Base-by-base conservation (phyloP, 2,888 invertebrate genomes). In the Latrodectus elegans region DNA sequence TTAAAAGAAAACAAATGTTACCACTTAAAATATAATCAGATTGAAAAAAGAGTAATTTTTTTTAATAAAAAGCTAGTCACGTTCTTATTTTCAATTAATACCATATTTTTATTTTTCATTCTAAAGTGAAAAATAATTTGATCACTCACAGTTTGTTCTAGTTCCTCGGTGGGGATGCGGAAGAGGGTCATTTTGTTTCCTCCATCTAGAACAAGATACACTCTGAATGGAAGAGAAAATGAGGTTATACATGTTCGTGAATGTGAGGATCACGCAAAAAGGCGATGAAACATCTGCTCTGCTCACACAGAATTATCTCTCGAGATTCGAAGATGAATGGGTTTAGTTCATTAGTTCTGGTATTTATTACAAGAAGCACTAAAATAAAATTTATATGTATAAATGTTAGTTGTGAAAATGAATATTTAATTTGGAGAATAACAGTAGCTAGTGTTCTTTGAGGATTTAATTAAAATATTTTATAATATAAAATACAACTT, bases 251-350 rank as follows among this genome's bases (percentile, higher is more conserved):
- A 74, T 60, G 60, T 81, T 55, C 67, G 74, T 74, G 68, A 52
- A 81, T 67, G n/a, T 74, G 68, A n/a, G 74, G 68, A 81, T 81
- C 81, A 81, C 81, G 74, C 81, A 65, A 74, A 74, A 74, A 81
- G 68, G 81, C 74, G 73, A 81, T 81, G 81, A 67, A 81, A 64
- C 74, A 81, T 65, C 74, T 81, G 74, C 68, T 26, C 15, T 3
- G 51, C 74, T 81, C 68, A 22, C 81, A 81, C 68, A 65, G 60
- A 49, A n/a, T 17, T 1, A 60, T 38, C 49, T 72, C n/a, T 4
- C 4, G 8, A 10, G 9, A 51, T 80, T 14, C 49, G 80, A 22
- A 51, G 80, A 64, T 49, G 22, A 80, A 17, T 52, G 80, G 80
- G 49, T 22, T 80, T 72, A 64, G 80, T 65, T 26, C 26, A 68